phyloP scores from a whole-genome alignment of 2,888 invertebrate species.

The Aelia acuminata region DNA sequence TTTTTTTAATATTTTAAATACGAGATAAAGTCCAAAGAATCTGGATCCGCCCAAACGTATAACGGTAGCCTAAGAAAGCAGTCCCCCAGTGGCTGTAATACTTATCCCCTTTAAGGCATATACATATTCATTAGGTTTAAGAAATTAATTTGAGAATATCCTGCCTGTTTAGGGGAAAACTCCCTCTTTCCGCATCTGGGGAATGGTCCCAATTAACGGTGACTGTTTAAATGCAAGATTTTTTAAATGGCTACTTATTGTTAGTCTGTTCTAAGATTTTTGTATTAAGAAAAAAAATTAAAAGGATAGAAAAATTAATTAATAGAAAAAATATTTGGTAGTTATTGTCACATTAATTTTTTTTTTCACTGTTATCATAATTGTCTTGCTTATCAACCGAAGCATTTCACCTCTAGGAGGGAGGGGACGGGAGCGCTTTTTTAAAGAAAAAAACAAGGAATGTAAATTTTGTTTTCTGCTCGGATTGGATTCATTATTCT shows the following conservation, averaged over 20 bases:
- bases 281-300: neutral
- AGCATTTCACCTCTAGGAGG: neutral
- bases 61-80: neutral
- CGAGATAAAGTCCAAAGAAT: neutral
- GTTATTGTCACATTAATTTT: neutral
- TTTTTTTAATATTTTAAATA: neutral
- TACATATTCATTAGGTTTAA: constrained; percentile 23
- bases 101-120: constrained; percentile 25
- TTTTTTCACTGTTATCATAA: neutral
- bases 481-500: constrained; percentile 41
- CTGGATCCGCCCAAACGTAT: neutral
- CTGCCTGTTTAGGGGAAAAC: neutral
- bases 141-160: neutral
- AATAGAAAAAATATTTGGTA: neutral
- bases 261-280: neutral
- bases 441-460: neutral
- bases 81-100: neutral
- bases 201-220: neutral
- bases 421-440: too few species aligned
- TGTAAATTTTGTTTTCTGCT: constrained; percentile 38
- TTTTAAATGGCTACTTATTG: neutral
- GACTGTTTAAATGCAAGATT: neutral
- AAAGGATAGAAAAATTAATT: too few species aligned
- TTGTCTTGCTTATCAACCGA: neutral
- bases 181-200: neutral